Evolutionary conservation across 2,888 invertebrate species (phyloP), one percentile per base, ranked within the genome.

Genomic region (Caenorhabditis virilis): DNA sequence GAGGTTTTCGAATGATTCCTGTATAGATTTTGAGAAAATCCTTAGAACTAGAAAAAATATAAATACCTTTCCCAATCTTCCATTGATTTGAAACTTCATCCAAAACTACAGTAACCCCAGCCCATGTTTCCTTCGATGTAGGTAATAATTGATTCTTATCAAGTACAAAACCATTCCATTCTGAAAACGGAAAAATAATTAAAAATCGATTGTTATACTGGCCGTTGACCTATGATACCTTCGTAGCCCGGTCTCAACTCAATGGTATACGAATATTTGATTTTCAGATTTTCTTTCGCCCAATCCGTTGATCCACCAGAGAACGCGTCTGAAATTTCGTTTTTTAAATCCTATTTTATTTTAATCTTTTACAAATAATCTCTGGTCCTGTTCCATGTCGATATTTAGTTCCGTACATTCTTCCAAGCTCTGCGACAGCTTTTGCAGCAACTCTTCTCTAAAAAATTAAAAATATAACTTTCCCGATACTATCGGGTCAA

Each of bases 231-330:
- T 61, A 60, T 68, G 58, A 62, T 68, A 80, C 80, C 73, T 62
- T 71, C 74, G 59, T 78, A 80, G 7, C 76, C 67, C 0, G 81
- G 81, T 23, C 81, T 60, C 20, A 81, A 56, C 46, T 81, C 80
- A 33, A 80, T 76, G 2, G 80, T 80, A 56, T 81, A 80, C 13
- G 80, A 78, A 57, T 81, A 81, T 58, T 81, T 80, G 56, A 79
- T 71, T 39, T 72, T 72, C 35, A 78, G 71, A 13, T 74, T 81
- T 45, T 82, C 78, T 47, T 79, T 81, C 15, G 81, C 81, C 81
- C 81, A 81, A 53, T 81, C 81, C 4, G 77, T 75, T 0, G 77
- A 76, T 25, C 81, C 81, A 3, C 81, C 81, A 0, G 81, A 74
- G 56, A 79, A 81, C 18, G 81, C 79, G 53, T 81, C 80, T 80